A percentile compares a stretch with the other conserved stretches of the same genome.
phyloP scores from a whole-genome alignment of 2,888 invertebrate genomes.

The Ecliptopera silaceata region DNA sequence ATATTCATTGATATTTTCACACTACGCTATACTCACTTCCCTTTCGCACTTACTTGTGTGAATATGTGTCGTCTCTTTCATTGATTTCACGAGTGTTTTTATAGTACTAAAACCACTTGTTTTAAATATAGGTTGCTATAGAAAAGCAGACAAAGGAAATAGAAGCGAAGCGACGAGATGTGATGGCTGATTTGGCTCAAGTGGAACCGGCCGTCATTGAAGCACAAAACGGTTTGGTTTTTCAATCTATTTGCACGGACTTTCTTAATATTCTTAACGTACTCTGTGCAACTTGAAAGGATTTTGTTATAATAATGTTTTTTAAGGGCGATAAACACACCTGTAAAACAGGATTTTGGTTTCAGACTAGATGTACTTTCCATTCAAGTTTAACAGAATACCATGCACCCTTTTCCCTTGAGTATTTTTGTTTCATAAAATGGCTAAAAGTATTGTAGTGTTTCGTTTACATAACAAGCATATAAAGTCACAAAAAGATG shows the following conservation, averaged over 20 bases:
- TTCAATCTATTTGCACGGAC: constrained; percentile 47
- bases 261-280: constrained; percentile 14
- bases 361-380: background rate
- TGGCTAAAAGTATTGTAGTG: background rate
- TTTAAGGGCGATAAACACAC: too few species aligned
- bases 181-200: constrained; percentile 97
- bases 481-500: constrained; percentile 36
- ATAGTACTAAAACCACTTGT: constrained; percentile 1
- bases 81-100: background rate
- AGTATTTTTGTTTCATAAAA: background rate
- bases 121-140: constrained; percentile 79
- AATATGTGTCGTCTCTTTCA: background rate
- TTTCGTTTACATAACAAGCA: background rate
- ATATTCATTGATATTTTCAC: too few species aligned
- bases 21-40: too few species aligned
- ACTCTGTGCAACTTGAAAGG: constrained; percentile 20
- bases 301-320: too few species aligned
- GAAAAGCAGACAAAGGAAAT: constrained; percentile 97
- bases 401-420: background rate
- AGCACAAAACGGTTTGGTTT: constrained; percentile 94
- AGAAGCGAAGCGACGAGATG: constrained; percentile 95
- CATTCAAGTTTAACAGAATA: constrained; percentile 7
- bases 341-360: background rate
- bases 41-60: too few species aligned
- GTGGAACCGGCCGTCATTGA: constrained; percentile 99